Percentiles rank a stretch among this genome's conserved stretches.
These are phyloP conservation scores for Drosophila monieri DNA, from an alignment of 2,888 invertebrate genomes.

Conservation along the genomic window DNA sequence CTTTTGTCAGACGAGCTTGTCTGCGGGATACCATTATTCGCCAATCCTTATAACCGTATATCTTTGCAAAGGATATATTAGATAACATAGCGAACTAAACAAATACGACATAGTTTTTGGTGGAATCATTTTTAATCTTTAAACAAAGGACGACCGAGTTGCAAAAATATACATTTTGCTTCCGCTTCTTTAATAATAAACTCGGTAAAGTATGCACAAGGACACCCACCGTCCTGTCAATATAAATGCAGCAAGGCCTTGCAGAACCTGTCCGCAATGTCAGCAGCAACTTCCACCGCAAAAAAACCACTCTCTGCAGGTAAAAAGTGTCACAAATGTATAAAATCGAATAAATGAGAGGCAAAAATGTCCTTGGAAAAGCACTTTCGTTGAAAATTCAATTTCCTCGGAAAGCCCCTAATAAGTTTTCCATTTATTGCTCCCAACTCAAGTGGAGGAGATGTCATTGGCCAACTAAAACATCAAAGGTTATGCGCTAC, in stretches of 20 bases:
- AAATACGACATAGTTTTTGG: background rate
- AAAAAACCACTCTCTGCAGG: slow-evolving; percentile 24
- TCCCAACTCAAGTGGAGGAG: slow-evolving; percentile 13
- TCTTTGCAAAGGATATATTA: too few species aligned
- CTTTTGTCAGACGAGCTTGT: slow-evolving; percentile 47
- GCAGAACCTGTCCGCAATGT: slow-evolving; percentile 23
- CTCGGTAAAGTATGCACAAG: slow-evolving; percentile 17
- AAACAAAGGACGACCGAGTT: background rate
- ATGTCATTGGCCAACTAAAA: background rate
- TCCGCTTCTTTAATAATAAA: slow-evolving; percentile 5
- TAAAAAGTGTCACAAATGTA: slow-evolving; percentile 30
- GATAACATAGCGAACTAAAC: too few species aligned
- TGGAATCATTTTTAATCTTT: slow-evolving; percentile 6
- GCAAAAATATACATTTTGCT: slow-evolving; percentile 7
- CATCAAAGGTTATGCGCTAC: background rate
- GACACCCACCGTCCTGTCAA: slow-evolving; percentile 24
- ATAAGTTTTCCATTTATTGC: slow-evolving; percentile 21
- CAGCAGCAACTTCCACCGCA: slow-evolving; percentile 20
- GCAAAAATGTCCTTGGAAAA: slow-evolving; percentile 7
- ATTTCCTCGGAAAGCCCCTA: slow-evolving; percentile 23
- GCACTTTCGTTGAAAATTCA: slow-evolving; percentile 19
- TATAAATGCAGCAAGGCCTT: slow-evolving; percentile 14
- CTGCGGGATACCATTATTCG: background rate
- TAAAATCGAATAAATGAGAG: slow-evolving; percentile 22
- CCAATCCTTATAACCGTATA: background rate